Base-by-base conservation (phyloP, 2,888 invertebrate species). In the Agrotis exclamationis region DNA sequence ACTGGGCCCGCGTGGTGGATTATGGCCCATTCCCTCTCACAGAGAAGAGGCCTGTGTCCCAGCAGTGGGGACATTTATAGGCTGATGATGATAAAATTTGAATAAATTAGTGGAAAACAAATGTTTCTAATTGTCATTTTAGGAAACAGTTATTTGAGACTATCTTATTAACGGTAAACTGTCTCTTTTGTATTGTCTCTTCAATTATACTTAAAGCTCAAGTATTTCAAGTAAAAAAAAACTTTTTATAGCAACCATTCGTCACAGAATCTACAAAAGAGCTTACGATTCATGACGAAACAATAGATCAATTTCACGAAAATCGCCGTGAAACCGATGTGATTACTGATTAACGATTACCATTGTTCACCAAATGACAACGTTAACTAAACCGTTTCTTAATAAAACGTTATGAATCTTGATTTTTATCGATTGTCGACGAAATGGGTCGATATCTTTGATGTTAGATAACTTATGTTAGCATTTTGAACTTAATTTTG, bases 261-360 rank as follows among this genome's bases (percentile, higher is more conserved):
- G 84, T 85, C 85, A 85, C 77, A 84, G 64, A 56, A 33, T 14
- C n/a, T 20, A 56, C 56, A 56, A 56, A 33, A 56, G 33, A 28
- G n/a, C n/a, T 33, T 33, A 75, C 62, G 74, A 70, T 70, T 74
- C 65, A 56, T 79, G 70, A 82, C 86, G 85, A 92, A 91, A 92
- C 93, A 93, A 93, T 89, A 84, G 90, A 66, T 88, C 87, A 87
- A 92, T 91, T 92, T 92, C 88, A 91, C 90, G 87, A 88, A 92
- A 92, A 89, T 88, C 89, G 82, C 89, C 92, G 90, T 93, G 93
- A 92, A 93, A 90, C 90, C 84, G 92, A 92, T 91, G 88, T 87
- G 88, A 91, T 89, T 89, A 88, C 85, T 88, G 92, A 92, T 92
- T 90, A 90, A 84, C 87, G 89, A 88, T 90, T 90, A 90, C 89